Conservation (phyloP, 1,140 invertebrate species). For the Zaprionus taronus region DNA sequence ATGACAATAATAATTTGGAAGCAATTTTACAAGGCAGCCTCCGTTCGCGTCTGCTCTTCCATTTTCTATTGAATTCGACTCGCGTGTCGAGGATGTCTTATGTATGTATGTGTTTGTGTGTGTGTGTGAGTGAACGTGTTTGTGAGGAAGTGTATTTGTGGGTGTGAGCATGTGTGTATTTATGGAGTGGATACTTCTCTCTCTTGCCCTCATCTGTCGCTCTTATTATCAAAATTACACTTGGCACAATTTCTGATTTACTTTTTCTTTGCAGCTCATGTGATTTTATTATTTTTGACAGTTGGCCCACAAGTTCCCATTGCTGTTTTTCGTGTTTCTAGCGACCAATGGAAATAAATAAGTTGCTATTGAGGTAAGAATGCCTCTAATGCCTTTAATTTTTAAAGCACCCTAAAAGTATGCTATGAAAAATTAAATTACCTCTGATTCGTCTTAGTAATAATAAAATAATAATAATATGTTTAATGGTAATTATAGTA, state of each 20-base stretch:
- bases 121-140: background rate
- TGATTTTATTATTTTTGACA: constrained; percentile 17
- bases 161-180: constrained; percentile 16
- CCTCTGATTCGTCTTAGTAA: background rate
- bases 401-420: background rate
- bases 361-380: background rate
- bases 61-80: constrained; percentile 45
- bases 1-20: constrained; percentile 82
- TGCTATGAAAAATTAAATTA: background rate
- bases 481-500: no score
- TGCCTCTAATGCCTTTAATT: background rate
- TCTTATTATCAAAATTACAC: constrained; percentile 42
- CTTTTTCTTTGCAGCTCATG: constrained; percentile 2
- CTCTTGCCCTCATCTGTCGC: background rate
- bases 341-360: background rate
- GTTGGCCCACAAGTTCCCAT: background rate
- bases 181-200: constrained; percentile 1
- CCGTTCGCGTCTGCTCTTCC: background rate
- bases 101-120: background rate
- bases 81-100: constrained; percentile 7
- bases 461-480: background rate
- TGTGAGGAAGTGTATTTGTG: background rate
- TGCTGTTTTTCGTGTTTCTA: background rate
- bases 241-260: constrained; percentile 47
- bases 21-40: constrained; percentile 66